Base-by-base conservation (phyloP, 2,797 vertebrate species). In the Myripristis murdjan region DNA sequence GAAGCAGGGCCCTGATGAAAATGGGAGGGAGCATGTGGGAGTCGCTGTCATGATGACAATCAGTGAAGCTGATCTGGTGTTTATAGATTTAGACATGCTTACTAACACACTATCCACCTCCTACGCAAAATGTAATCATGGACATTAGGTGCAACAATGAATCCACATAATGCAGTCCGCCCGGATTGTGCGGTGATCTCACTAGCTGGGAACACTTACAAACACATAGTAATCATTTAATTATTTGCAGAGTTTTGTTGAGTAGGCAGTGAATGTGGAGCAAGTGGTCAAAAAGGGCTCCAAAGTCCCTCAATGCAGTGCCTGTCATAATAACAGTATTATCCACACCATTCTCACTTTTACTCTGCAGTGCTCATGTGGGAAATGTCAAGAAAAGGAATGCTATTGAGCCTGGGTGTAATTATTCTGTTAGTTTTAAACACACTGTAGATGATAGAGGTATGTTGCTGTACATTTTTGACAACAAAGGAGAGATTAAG, bases 1-100 rank as follows among this genome's bases (percentile, higher is more conserved):
- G 86, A 88, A 79, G 80, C 75, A 84, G 66, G 79, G 80, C 53
- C 75, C 66, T 64, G 83, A 87, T 87, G 87, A 87, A 87, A 87
- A 87, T 44, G 70, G 44, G 67, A 71, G 62, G 73, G 83, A 80
- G 78, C 82, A 71, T 74, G 80, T 87, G 80, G 87, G 85, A 80
- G 70, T 72, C 75, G 53, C 63, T 53, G 75, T 59, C 80, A 71
- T 64, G 83, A 66, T 63, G 80, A 81, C 77, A 75, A 78, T 71
- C 37, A 59, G 51, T 49, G 46, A 82, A 81, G 84, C 74, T 73
- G 63, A 66, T 73, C 71, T 60, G 54, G 67, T 77, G 79, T 85
- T 84, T 73, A 73, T 31, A 56, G 48, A 75, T 63, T 66, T 54
- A 56, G 65, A 52, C 47, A 4, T 43, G 54, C 48, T 35, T 44